Evolutionary conservation across 2,113 vertebrate species (phyloP), one percentile per base, ranked within the genome.

Genomic region (Phyllopteryx taeniolatus): DNA sequence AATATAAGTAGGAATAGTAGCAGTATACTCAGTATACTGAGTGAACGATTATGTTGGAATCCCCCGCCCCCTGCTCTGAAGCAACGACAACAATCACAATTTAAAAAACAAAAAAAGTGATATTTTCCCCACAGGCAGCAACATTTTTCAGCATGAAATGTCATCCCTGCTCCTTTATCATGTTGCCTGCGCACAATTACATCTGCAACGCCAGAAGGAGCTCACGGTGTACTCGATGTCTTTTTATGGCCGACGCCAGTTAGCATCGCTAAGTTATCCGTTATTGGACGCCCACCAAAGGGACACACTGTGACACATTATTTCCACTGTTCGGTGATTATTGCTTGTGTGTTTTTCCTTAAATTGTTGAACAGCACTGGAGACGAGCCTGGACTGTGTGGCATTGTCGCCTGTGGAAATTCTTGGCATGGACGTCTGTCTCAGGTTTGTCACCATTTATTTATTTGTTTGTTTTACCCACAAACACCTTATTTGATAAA

Each of bases 381-480:
- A 87, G 68, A 73, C 57, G 62, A 79, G 53, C 8, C 54, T 80
- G 56, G 68, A 70, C 73, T 70, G 42, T 5, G 75, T 19, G 0
- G 65, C 10, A 0, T 68, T 90, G 67, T 85, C 86, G 9, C 57
- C 79, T 39, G 85, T 89, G 75, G 88, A 90, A 56, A 83, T 85
- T 76, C 84, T 90, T 68, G 90, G 90, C 13, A 74, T 90, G 68
- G 35, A 80, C 73, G 77, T 49, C 65, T 90, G 88, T 78, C 33
- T 90, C 71, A 87, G 85, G 90, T 90, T 85, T 51, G 78, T 64
- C 1, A 14, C 61, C 12, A 42, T 75, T 72, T 63, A 75, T 61
- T 67, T 31, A 27, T 27, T 27, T 27, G 27, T 7, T 54, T 77
- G 14, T 59, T 63, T 47, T 17, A 19, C 53, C 53, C 13, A 51